Percentiles rank a stretch among this genome's conserved stretches.
Evolutionary conservation across 2,797 vertebrate genomes (phyloP).

Genomic region (Podarcis siculus): DNA sequence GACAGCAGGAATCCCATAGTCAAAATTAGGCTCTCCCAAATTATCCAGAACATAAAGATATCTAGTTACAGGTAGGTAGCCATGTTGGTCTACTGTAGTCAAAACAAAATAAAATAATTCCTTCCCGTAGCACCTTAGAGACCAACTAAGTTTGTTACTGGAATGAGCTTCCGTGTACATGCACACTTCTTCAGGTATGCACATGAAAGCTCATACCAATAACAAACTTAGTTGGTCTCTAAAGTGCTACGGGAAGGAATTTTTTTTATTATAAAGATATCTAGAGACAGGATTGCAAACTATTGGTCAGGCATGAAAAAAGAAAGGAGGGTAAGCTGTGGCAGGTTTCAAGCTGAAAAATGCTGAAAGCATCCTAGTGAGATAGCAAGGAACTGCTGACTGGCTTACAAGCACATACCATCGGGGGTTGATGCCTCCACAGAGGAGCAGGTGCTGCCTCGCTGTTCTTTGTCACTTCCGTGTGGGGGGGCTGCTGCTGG

Average conservation of each 20-base stretch:
- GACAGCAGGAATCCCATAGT: background rate
- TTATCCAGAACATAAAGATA: background rate
- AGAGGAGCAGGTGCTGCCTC: background rate
- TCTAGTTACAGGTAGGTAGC: too few relatives aligned
- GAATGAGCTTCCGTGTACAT: too few relatives aligned
- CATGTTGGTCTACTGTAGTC: too few relatives aligned
- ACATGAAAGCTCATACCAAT: too few relatives aligned
- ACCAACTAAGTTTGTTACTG: too few relatives aligned
- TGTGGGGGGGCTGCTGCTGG: background rate
- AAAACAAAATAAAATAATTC: too few relatives aligned
- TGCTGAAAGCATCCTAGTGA: background rate
- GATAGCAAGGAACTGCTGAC: too few relatives aligned
- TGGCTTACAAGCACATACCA: constrained; percentile 68
- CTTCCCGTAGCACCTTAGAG: too few relatives aligned
- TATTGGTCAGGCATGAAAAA: background rate
- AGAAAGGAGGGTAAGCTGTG: background rate
- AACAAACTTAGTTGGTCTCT: too few relatives aligned
- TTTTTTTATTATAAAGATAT: too few relatives aligned
- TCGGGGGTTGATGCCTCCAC: constrained; percentile 61
- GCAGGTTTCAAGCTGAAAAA: background rate
- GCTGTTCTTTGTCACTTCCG: constrained; percentile 38
- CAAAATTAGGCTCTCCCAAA: background rate
- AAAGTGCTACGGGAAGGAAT: too few relatives aligned
- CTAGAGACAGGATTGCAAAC: background rate
- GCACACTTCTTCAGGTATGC: too few relatives aligned